phyloP scores from a whole-genome alignment of 2,888 invertebrate species.

The Phalera bucephala region DNA sequence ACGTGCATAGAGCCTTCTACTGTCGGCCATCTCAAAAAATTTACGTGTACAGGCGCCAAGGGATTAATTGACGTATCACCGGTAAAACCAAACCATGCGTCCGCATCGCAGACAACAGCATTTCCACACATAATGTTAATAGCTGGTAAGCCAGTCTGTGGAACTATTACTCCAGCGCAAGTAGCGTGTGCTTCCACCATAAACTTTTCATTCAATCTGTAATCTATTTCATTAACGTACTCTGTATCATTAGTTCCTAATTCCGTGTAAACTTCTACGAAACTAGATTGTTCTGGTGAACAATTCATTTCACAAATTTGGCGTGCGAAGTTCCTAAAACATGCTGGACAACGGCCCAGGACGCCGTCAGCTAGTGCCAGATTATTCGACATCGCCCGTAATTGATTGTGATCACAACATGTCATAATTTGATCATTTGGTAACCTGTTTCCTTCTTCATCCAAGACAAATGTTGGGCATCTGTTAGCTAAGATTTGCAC shows the following conservation, averaged over 20 bases:
- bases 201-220: slow-evolving; percentile 82
- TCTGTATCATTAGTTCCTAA: slow-evolving; percentile 28
- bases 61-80: slow-evolving; percentile 79
- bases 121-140: slow-evolving; percentile 91
- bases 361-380: slow-evolving; percentile 86
- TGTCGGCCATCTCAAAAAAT: slow-evolving; percentile 73
- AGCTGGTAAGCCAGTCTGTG: slow-evolving; percentile 88
- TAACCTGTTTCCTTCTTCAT: slow-evolving; percentile 57
- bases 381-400: slow-evolving; percentile 74
- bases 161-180: slow-evolving; percentile 90
- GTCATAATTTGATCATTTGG: slow-evolving; percentile 63
- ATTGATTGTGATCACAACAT: slow-evolving; percentile 85
- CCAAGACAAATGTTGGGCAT: slow-evolving; percentile 84
- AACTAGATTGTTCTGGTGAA: slow-evolving; percentile 85
- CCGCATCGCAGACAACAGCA: slow-evolving; percentile 84
- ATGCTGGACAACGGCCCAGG: slow-evolving; percentile 91
- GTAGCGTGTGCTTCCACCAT: slow-evolving; percentile 87
- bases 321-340: slow-evolving; percentile 88
- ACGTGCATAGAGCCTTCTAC: slow-evolving; percentile 67
- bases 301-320: slow-evolving; percentile 93
- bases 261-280: slow-evolving; percentile 45
- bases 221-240: slow-evolving; percentile 76
- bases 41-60: slow-evolving; percentile 85
- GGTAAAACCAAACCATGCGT: slow-evolving; percentile 86
- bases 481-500: slow-evolving; percentile 67